Evolutionary conservation across 2,797 vertebrate genomes (phyloP).

Genomic region (Caiman crocodilus): DNA sequence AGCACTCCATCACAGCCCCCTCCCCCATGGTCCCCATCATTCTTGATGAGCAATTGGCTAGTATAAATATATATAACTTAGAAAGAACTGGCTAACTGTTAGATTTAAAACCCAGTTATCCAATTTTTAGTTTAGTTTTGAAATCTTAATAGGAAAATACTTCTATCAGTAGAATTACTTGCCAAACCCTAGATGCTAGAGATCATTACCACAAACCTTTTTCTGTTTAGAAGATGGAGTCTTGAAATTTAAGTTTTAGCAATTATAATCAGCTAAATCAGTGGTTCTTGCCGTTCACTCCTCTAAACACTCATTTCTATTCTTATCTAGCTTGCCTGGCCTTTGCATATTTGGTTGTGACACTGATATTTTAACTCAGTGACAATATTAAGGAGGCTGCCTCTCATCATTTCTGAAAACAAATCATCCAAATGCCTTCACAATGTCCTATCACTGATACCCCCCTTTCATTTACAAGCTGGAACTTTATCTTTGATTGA

Average conservation of each 20-base stretch:
- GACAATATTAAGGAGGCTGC: neutral
- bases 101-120: neutral
- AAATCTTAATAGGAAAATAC: neutral
- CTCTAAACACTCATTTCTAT: neutral
- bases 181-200: neutral
- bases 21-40: no score
- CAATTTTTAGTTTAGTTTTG: no score
- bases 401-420: neutral
- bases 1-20: no score
- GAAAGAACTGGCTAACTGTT: neutral
- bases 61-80: neutral
- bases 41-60: no score
- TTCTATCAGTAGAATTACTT: neutral
- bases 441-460: neutral
- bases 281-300: neutral
- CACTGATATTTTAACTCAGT: neutral
- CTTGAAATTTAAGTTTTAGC: neutral
- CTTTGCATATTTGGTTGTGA: neutral
- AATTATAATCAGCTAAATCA: neutral
- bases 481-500: neutral
- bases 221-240: neutral
- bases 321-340: neutral
- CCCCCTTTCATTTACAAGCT: neutral
- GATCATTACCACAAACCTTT: neutral
- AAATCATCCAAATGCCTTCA: neutral